Base-by-base conservation (phyloP, 2,888 invertebrate genomes). In the Rhynchonema sp. region DNA sequence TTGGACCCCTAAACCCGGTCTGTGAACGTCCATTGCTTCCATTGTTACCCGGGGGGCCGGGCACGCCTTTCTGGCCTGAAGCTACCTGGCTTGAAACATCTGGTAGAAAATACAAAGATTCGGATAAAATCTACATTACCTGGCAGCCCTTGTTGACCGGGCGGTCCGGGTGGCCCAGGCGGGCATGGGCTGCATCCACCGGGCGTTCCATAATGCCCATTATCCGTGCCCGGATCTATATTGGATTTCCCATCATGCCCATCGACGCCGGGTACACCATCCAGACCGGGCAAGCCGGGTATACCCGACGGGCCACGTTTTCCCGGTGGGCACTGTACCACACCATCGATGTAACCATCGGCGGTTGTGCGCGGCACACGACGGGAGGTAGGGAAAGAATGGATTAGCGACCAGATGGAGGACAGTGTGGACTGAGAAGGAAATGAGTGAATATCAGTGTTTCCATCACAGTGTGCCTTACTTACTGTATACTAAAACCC, bases 281-380 rank as follows among this genome's bases (percentile, higher is more conserved):
- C 26, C 17, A 13, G 3, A 9, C 57, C 57, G 22, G 30, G 57
- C 2, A 38, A 13, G 13, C 57, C 57, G 3, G 46, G 30, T n/a
- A n/a, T n/a, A 9, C 57, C 57, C 22, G 57, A 46, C 22, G 46
- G 46, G 25, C 57, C 57, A 9, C 46, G 57, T 38, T 38, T 38
- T 17, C 57, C 57, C n/a, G 57, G 57, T 20, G 57, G 57, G 25
- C 57, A 57, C 6, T n/a, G n/a, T n/a, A 46, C 30, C 9, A 22
- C 26, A 17, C n/a, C 57, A 22, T 9, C 30, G 13, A 38, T 38
- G 38, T 17, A 38, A 17, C 17, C 38, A n/a, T n/a, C n/a, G n/a
- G n/a, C n/a, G n/a, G n/a, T n/a, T n/a, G n/a, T n/a, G n/a, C n/a
- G n/a, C n/a, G n/a, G n/a, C n/a, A n/a, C n/a, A n/a, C n/a, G n/a